Percentiles rank a stretch among this genome's conserved stretches.
These are phyloP conservation scores for Euphydryas editha DNA, from an alignment of 2,888 invertebrate species.

Conservation along the genomic window DNA sequence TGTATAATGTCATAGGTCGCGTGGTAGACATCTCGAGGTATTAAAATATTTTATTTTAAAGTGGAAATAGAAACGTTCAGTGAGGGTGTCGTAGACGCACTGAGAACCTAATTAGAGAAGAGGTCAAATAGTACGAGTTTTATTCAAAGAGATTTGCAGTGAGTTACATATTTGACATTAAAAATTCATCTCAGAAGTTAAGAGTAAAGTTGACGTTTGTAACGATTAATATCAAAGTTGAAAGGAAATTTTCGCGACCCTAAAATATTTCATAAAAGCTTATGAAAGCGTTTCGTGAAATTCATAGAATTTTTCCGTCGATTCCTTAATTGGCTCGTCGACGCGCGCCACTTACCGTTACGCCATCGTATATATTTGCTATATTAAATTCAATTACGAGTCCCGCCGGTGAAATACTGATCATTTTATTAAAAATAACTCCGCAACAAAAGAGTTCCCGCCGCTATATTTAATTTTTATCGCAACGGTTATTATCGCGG, in stretches of 20 bases:
- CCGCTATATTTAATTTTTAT: slow-evolving; percentile 5
- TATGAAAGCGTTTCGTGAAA: slow-evolving; percentile 2
- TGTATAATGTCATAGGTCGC: too few species aligned
- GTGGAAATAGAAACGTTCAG: too few species aligned
- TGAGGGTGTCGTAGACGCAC: too few species aligned
- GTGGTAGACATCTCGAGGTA: too few species aligned
- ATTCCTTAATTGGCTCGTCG: slow-evolving; percentile 11
- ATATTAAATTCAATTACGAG: slow-evolving; percentile 15
- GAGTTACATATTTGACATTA: too few species aligned
- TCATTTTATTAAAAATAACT: slow-evolving; percentile 15
- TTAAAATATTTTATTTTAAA: too few species aligned
- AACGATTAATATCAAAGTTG: background rate
- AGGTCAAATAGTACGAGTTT: too few species aligned
- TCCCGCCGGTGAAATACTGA: slow-evolving; percentile 12
- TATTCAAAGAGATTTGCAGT: too few species aligned
- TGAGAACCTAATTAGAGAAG: too few species aligned
- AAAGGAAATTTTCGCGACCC: background rate
- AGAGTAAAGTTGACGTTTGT: too few species aligned
- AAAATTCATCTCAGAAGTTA: too few species aligned
- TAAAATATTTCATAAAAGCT: background rate
- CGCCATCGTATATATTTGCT: slow-evolving; percentile 16
- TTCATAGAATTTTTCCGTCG: slow-evolving; percentile 6
- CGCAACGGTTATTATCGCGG: slow-evolving; percentile 3
- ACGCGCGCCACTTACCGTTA: slow-evolving; percentile 9
- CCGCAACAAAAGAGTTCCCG: slow-evolving; percentile 8